Percentiles rank a stretch among this genome's conserved stretches.
Evolutionary conservation across 2,113 vertebrate genomes (phyloP).

Genomic region (Podarcis raffonei): DNA sequence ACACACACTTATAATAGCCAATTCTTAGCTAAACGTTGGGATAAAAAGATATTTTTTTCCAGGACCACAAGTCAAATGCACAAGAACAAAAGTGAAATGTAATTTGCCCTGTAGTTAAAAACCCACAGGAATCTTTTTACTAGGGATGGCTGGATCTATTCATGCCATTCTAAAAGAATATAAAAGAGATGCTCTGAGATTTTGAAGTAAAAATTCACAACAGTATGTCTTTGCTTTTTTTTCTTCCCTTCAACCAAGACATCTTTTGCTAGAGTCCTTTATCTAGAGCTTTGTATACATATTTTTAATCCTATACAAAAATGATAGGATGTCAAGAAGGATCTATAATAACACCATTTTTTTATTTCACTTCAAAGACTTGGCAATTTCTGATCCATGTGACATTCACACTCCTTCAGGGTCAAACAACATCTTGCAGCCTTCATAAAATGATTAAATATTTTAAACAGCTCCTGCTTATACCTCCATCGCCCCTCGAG

Average conservation of each 20-base stretch:
- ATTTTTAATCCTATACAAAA: constrained; percentile 87
- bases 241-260: constrained; percentile 75
- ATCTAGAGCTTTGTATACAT: constrained; percentile 85
- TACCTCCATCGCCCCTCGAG: constrained; percentile 91
- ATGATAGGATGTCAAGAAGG: constrained; percentile 88
- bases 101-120: constrained; percentile 71
- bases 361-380: constrained; percentile 96
- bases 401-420: constrained; percentile 99
- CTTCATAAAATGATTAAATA: constrained; percentile 99
- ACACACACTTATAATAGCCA: neutral
- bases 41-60: constrained; percentile 26
- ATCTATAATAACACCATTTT: constrained; percentile 88
- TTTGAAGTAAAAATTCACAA: constrained; percentile 74
- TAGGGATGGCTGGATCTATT: constrained; percentile 66
- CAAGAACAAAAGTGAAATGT: constrained; percentile 53
- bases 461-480: constrained; percentile 99
- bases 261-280: constrained; percentile 77
- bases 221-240: constrained; percentile 70
- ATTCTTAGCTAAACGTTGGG: neutral
- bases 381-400: constrained; percentile 94
- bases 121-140: constrained; percentile 65
- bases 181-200: constrained; percentile 74
- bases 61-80: constrained; percentile 59
- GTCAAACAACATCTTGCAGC: constrained; percentile 98
- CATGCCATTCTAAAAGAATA: constrained; percentile 72